A percentile compares a stretch with the other conserved stretches of the same genome.
Evolutionary conservation across 2,888 invertebrate species (phyloP).

Genomic region (Fissipunctia ypsillon): DNA sequence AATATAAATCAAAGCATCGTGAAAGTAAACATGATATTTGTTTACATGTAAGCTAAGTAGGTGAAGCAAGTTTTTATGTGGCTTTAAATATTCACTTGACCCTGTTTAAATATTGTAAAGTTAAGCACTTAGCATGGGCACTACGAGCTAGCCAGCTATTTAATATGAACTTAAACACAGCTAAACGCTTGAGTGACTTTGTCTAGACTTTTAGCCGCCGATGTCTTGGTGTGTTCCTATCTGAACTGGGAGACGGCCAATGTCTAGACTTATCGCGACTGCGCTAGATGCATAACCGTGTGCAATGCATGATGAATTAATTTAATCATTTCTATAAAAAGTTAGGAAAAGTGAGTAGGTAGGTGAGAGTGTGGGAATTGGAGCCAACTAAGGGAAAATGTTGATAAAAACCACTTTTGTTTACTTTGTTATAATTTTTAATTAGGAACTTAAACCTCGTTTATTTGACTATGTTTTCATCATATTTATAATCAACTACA

Average conservation of each 20-base stretch:
- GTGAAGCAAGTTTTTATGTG: background rate
- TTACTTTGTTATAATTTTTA: too few species aligned
- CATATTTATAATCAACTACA: too few species aligned
- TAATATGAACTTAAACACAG: constrained; percentile 48
- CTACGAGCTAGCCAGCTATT: constrained; percentile 33
- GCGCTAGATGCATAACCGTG: constrained; percentile 7
- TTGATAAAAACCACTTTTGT: too few species aligned
- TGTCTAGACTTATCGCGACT: constrained; percentile 40
- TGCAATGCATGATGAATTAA: constrained; percentile 4
- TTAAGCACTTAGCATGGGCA: constrained; percentile 14
- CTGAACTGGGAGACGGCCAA: constrained; percentile 42
- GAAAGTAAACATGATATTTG: background rate
- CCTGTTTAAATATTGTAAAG: constrained; percentile 28
- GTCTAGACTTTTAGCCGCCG: constrained; percentile 66
- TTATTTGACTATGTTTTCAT: too few species aligned
- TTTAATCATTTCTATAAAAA: background rate
- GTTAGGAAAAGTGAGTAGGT: background rate
- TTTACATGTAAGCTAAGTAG: background rate
- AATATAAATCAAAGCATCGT: too few species aligned
- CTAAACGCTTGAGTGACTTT: constrained; percentile 49
- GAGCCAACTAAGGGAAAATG: too few species aligned
- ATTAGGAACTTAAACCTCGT: too few species aligned
- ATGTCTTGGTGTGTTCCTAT: constrained; percentile 28
- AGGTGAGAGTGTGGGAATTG: too few species aligned
- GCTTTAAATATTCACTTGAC: constrained; percentile 20